phyloP scores from a whole-genome alignment of 2,113 vertebrate genomes.

The Thomomys bottae region DNA sequence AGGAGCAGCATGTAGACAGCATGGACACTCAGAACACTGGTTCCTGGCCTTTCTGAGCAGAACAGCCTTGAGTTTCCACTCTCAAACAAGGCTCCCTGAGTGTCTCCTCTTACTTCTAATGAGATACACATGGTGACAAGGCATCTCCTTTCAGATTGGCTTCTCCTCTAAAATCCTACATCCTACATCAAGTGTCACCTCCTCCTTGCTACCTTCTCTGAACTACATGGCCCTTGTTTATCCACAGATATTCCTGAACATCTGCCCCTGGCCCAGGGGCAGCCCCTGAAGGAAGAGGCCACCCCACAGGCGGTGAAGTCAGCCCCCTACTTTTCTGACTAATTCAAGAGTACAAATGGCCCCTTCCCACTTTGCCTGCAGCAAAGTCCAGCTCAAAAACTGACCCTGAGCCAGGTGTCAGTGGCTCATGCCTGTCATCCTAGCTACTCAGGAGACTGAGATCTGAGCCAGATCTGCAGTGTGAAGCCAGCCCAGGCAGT shows the following conservation, averaged over 20 bases:
- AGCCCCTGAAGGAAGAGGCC: not conserved
- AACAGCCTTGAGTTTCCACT: not conserved
- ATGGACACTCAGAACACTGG: not conserved
- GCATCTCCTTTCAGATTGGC: not conserved
- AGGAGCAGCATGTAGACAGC: not conserved
- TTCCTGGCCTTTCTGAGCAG: not conserved
- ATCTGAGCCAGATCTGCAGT: no score
- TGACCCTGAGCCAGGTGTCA: no score
- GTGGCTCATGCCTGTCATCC: no score
- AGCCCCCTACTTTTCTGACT: not conserved
- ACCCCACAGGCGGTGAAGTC: not conserved
- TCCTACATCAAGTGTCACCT: slow-evolving; percentile 13
- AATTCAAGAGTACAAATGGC: not conserved
- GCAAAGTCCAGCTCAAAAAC: not conserved
- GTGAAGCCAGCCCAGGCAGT: no score
- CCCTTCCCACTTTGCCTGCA: not conserved
- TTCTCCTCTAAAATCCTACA: slow-evolving; percentile 50
- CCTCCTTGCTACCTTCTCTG: not conserved
- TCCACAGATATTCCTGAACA: not conserved
- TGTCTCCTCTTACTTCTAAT: slow-evolving; percentile 27
- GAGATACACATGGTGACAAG: not conserved
- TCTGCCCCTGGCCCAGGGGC: not conserved
- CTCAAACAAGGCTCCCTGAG: not conserved
- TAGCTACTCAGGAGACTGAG: no score
- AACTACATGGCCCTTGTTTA: not conserved